phyloP scores from a whole-genome alignment of 2,888 invertebrate species.

The Melangyna quadrimaculata region DNA sequence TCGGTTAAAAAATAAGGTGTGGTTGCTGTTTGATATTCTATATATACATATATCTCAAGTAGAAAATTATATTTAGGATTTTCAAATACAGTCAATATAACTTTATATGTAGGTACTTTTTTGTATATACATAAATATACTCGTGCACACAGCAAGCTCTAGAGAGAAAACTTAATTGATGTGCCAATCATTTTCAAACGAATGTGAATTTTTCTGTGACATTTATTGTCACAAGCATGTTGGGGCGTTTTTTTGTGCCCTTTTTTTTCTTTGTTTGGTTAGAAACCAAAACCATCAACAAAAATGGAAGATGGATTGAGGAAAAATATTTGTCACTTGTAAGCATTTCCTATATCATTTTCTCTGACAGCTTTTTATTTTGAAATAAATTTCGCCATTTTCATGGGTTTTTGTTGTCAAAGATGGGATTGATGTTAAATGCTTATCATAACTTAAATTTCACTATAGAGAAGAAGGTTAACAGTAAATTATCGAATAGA shows the following conservation, averaged over 20 bases:
- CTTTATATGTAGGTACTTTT: background rate
- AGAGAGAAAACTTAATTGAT: slow-evolving; percentile 59
- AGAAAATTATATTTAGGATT: slow-evolving; percentile 40
- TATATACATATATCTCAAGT: background rate
- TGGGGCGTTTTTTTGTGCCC: background rate
- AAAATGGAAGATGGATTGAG: slow-evolving; percentile 13
- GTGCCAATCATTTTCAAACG: slow-evolving; percentile 60
- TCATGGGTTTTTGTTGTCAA: background rate
- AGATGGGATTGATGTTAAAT: background rate
- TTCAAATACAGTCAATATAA: slow-evolving; percentile 2
- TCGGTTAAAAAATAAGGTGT: slow-evolving; percentile 46
- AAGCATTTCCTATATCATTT: slow-evolving; percentile 45
- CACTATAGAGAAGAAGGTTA: background rate
- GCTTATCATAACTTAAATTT: background rate
- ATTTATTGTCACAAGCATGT: slow-evolving; percentile 54
- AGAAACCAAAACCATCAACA: background rate
- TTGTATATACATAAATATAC: background rate
- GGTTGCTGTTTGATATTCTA: slow-evolving; percentile 30
- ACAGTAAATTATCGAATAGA: too few species aligned
- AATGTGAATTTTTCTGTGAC: slow-evolving; percentile 55
- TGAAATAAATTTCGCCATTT: slow-evolving; percentile 6
- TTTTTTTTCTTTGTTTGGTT: background rate
- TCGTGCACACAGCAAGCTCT: background rate
- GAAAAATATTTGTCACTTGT: slow-evolving; percentile 33
- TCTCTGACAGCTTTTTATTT: slow-evolving; percentile 49